Evolutionary conservation across 1,140 invertebrate species (phyloP).

Genomic region (Drosophila nannoptera): DNA sequence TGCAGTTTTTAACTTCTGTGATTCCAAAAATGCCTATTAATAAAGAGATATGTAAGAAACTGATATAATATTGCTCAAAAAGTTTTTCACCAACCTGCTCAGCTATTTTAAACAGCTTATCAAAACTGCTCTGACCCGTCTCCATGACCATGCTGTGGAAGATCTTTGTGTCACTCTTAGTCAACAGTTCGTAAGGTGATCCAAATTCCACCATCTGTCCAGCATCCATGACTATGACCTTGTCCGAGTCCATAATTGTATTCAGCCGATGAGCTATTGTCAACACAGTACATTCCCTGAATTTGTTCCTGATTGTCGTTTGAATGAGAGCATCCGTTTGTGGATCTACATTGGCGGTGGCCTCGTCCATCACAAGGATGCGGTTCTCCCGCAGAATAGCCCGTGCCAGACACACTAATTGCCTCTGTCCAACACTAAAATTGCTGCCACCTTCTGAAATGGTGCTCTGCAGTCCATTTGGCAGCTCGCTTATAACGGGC

Average conservation of each 20-base stretch:
- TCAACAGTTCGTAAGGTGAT: conserved; percentile 82
- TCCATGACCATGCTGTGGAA: conserved; percentile 84
- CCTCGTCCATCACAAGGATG: conserved; percentile 83
- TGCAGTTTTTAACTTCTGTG: conserved; percentile 41
- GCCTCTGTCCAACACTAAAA: conserved; percentile 87
- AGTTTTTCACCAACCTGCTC: conserved; percentile 76
- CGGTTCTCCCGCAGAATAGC: conserved; percentile 86
- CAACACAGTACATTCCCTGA: conserved; percentile 60
- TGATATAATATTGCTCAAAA: background rate
- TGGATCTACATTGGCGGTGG: conserved; percentile 82
- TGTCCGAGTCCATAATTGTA: conserved; percentile 65
- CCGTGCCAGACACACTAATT: conserved; percentile 85
- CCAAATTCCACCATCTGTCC: conserved; percentile 57
- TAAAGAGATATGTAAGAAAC: background rate
- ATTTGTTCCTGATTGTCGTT: conserved; percentile 80
- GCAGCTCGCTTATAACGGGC: conserved; percentile 75
- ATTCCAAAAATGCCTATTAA: conserved; percentile 41
- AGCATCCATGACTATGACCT: conserved; percentile 59
- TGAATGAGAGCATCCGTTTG: conserved; percentile 86
- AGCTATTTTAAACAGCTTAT: conserved; percentile 82
- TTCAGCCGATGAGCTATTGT: conserved; percentile 66
- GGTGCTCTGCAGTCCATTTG: conserved; percentile 78
- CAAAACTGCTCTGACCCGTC: conserved; percentile 82
- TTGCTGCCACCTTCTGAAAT: conserved; percentile 84
- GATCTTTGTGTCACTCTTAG: conserved; percentile 52